Base-by-base conservation (phyloP, 2,888 invertebrate species). In the Sinelater perroti region DNA sequence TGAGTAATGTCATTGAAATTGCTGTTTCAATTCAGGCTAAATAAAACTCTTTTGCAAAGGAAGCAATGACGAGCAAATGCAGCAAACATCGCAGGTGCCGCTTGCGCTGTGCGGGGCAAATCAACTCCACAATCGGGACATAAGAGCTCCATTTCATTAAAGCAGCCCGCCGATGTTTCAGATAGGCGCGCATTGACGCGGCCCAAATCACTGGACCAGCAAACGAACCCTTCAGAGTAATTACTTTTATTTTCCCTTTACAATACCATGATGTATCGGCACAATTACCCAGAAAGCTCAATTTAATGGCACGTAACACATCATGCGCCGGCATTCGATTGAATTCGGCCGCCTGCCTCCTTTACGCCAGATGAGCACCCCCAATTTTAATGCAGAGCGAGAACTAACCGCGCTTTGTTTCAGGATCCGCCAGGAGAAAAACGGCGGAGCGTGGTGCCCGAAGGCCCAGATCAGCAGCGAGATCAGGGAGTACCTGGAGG, bases 401-500 rank as follows among this genome's bases (percentile, higher is more conserved):
- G 35, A 35, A 26, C 31, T 13, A 10, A 8, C 18, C 51, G 30
- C 16, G 11, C 40, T n/a, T n/a, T n/a, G n/a, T n/a, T n/a, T n/a
- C 82, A 95, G 95, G 75, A 87, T 95, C 65, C 85, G 93, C 5
- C 89, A 89, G 46, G 95, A 95, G 73, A 86, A 88, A 67, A 90
- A 90, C 62, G 93, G 94, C 1, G 95, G 95, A 0, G 95, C 95
- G 0, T 95, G 95, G 95, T 95, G 95, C 78, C 95, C 95, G 5
- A 88, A 89, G 71, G 87, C 88, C 1, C 86, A 89, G 71, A 91
- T 93, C 67, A 85, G 87, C 65, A 85, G 87, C 49, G 85, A 86
- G 53, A 86, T 89, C 55, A 85, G 90, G 8, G 94, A 95, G 75
- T 95, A 87, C 77, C 81, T 95, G 40, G 92, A 95, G 77, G 85